A percentile compares a stretch with the other conserved stretches of the same genome.
Conservation (phyloP, 2,888 invertebrate species). For the Labia minor region DNA sequence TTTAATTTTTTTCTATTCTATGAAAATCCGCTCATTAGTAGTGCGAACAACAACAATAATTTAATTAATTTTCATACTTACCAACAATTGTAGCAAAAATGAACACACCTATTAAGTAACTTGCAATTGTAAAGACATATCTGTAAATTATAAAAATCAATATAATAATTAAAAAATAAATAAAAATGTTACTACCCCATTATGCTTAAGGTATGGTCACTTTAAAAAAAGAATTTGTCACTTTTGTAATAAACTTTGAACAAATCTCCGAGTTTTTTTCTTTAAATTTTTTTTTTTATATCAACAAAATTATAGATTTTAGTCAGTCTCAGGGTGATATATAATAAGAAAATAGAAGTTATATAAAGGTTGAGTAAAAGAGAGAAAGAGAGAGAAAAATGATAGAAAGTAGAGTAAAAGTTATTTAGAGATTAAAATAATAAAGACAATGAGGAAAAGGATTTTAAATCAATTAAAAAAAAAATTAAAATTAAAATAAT, state of each 20-base stretch:
- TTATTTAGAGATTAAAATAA: background rate
- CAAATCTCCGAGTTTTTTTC: background rate
- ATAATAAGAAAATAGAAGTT: constrained; percentile 14
- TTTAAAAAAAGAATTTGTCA: constrained; percentile 9
- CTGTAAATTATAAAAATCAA: constrained; percentile 45
- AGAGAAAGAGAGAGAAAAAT: constrained; percentile 16
- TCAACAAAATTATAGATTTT: background rate
- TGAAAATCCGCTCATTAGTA: too few relatives aligned
- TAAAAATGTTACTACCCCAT: background rate
- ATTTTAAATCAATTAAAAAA: background rate
- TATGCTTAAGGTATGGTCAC: constrained; percentile 1
- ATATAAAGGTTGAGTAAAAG: background rate
- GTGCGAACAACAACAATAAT: too few relatives aligned
- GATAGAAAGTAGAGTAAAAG: constrained; percentile 16
- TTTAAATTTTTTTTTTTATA: background rate
- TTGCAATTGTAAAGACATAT: constrained; percentile 92
- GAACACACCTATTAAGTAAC: constrained; percentile 94
- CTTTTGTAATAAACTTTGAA: background rate
- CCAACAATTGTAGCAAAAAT: constrained; percentile 95
- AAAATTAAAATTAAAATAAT: background rate
- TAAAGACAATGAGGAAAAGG: background rate
- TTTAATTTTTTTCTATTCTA: too few relatives aligned
- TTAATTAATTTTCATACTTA: constrained; percentile 38
- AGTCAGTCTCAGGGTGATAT: background rate
- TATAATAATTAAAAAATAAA: background rate